Conservation (phyloP, 2,888 invertebrate genomes). For the Ennomos erosarius region DNA sequence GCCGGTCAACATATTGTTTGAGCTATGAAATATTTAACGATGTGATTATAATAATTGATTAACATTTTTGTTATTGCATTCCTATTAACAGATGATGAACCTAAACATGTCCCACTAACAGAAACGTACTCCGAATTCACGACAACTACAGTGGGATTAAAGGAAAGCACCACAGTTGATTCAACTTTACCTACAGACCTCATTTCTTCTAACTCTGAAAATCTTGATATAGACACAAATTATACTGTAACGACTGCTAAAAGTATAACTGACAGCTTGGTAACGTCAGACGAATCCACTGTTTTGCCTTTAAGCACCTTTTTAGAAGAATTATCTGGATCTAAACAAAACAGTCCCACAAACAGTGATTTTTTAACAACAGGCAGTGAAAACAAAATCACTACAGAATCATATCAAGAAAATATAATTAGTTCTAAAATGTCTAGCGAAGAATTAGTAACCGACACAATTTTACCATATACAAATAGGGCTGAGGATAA, state of each 20-base stretch:
- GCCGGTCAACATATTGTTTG: too few species aligned
- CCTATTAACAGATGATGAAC: slow-evolving; percentile 82
- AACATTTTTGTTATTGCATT: slow-evolving; percentile 70
- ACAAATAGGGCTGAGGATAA: slow-evolving; percentile 28
- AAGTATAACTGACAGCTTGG: slow-evolving; percentile 4
- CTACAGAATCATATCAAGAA: slow-evolving; percentile 7
- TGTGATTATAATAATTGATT: slow-evolving; percentile 14
- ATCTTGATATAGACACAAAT: slow-evolving; percentile 27
- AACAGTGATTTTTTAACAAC: slow-evolving; percentile 9
- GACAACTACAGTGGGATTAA: slow-evolving; percentile 58
- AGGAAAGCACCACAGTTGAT: slow-evolving; percentile 53
- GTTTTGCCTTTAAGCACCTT: neutral
- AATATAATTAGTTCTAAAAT: slow-evolving; percentile 1
- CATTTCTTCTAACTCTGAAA: slow-evolving; percentile 27
- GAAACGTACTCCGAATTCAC: slow-evolving; percentile 69
- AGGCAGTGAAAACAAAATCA: slow-evolving; percentile 6
- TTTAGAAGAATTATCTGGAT: neutral
- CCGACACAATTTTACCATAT: slow-evolving; percentile 17
- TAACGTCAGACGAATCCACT: neutral
- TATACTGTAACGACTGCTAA: slow-evolving; percentile 3
- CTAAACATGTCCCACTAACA: slow-evolving; percentile 80
- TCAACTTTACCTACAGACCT: slow-evolving; percentile 46
- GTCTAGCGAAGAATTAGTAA: slow-evolving; percentile 9
- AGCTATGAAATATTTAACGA: too few species aligned
- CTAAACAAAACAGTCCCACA: slow-evolving; percentile 5